Evolutionary conservation across 2,113 vertebrate genomes (phyloP).

Genomic region (Jaculus jaculus): DNA sequence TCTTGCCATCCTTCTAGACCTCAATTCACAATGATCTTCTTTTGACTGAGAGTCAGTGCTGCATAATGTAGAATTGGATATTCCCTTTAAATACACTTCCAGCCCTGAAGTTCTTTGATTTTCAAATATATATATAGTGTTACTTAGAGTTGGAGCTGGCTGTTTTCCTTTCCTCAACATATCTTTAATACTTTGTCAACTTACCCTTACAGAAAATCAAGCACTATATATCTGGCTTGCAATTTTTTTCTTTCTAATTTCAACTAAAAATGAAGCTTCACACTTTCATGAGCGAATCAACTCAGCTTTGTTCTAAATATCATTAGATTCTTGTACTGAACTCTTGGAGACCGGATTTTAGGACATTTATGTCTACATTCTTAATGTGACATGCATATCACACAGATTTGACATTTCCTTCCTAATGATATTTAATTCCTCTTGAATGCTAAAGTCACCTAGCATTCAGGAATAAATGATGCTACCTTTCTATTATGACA

Average conservation of each 20-base stretch:
- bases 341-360: background rate
- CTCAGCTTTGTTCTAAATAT: background rate
- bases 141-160: slow-evolving; percentile 18
- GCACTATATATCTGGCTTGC: background rate
- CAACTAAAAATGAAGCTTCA: background rate
- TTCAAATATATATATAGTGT: slow-evolving; percentile 54
- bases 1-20: slow-evolving; percentile 48
- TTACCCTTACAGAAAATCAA: background rate
- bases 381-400: background rate
- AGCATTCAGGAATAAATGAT: background rate
- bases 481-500: background rate
- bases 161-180: slow-evolving; percentile 36
- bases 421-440: background rate
- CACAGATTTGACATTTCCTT: background rate
- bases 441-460: background rate
- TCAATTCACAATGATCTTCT: slow-evolving; percentile 59
- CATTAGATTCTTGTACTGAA: background rate
- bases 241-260: background rate
- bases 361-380: background rate
- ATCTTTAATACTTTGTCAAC: slow-evolving; percentile 3
- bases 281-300: background rate
- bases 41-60: slow-evolving; percentile 53
- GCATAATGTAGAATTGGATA: slow-evolving; percentile 52
- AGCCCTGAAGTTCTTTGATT: slow-evolving; percentile 50
- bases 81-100: slow-evolving; percentile 48